A percentile compares a stretch with the other conserved stretches of the same genome.
phyloP scores from a whole-genome alignment of 2,888 invertebrate genomes.

The Xylota sylvarum region DNA sequence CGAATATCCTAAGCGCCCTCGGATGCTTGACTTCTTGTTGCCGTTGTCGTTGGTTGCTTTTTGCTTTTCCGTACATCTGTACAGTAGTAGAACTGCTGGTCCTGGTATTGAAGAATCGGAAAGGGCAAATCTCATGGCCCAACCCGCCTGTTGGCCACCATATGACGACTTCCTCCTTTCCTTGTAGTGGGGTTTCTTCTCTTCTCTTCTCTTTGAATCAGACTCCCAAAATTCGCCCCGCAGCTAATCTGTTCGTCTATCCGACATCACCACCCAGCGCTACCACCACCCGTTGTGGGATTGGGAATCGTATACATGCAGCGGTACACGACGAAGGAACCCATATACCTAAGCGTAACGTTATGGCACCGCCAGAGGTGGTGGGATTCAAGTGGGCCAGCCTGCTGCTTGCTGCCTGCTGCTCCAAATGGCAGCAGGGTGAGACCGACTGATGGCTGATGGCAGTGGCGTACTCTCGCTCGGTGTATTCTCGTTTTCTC shows the following conservation, averaged over 20 bases:
- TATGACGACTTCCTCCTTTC: constrained; percentile 65
- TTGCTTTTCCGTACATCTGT: not conserved
- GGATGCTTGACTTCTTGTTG: constrained; percentile 70
- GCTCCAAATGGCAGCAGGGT: constrained; percentile 42
- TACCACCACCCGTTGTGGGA: constrained; percentile 66
- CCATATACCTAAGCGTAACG: constrained; percentile 68
- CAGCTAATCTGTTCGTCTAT: constrained; percentile 75
- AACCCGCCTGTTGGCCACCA: constrained; percentile 59
- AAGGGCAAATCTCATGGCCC: constrained; percentile 67
- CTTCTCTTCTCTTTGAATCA: constrained; percentile 12
- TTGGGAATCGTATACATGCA: constrained; percentile 36
- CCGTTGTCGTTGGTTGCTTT: constrained; percentile 18
- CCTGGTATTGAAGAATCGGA: constrained; percentile 37
- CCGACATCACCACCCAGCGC: constrained; percentile 59
- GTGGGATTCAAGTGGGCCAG: constrained; percentile 70
- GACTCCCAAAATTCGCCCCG: constrained; percentile 65
- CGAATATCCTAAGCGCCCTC: constrained; percentile 66
- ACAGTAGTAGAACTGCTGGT: not conserved
- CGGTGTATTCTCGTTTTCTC: constrained; percentile 42
- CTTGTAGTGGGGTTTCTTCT: constrained; percentile 44
- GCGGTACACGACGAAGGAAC: constrained; percentile 55
- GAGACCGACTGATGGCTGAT: constrained; percentile 60
- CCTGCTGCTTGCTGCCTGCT: constrained; percentile 30
- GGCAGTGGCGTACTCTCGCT: constrained; percentile 68
- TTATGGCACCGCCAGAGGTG: constrained; percentile 74